Evolutionary conservation across 2,888 invertebrate genomes (phyloP).

Genomic region (Drosophila affinis): DNA sequence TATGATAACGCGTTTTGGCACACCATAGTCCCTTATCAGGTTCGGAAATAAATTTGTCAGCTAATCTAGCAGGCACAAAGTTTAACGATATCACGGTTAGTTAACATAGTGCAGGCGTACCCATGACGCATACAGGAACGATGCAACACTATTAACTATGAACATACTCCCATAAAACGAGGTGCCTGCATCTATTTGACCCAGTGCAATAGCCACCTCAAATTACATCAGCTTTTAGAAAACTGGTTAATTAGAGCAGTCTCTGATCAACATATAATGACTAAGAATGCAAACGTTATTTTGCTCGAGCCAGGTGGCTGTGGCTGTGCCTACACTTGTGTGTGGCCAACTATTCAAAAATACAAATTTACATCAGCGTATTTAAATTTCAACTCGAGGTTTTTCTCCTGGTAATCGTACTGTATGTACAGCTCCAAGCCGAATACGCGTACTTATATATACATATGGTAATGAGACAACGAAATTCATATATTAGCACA

Average conservation of each 20-base stretch:
- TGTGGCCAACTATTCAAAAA: background rate
- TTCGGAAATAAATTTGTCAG: constrained; percentile 52
- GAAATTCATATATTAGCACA: constrained; percentile 9
- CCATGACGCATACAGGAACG: constrained; percentile 33
- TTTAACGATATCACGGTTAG: constrained; percentile 46
- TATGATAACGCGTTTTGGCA: constrained; percentile 39
- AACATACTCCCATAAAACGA: constrained; percentile 13
- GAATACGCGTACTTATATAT: background rate
- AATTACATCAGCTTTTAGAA: constrained; percentile 66
- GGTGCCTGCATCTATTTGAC: constrained; percentile 61
- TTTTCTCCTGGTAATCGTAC: background rate
- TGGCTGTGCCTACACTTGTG: constrained; percentile 11
- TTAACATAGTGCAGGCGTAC: constrained; percentile 56
- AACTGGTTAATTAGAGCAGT: constrained; percentile 57
- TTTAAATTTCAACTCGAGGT: constrained; percentile 3
- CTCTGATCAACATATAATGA: constrained; percentile 26
- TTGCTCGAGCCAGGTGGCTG: constrained; percentile 26
- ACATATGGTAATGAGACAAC: constrained; percentile 5
- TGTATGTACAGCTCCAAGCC: background rate
- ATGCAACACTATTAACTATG: constrained; percentile 18
- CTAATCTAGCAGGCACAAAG: constrained; percentile 57
- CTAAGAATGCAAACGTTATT: constrained; percentile 21
- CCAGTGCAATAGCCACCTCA: constrained; percentile 61
- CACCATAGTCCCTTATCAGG: constrained; percentile 53
- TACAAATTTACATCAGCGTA: constrained; percentile 15